Conservation (phyloP, 2,888 invertebrate genomes). For the Pinctada fucata region DNA sequence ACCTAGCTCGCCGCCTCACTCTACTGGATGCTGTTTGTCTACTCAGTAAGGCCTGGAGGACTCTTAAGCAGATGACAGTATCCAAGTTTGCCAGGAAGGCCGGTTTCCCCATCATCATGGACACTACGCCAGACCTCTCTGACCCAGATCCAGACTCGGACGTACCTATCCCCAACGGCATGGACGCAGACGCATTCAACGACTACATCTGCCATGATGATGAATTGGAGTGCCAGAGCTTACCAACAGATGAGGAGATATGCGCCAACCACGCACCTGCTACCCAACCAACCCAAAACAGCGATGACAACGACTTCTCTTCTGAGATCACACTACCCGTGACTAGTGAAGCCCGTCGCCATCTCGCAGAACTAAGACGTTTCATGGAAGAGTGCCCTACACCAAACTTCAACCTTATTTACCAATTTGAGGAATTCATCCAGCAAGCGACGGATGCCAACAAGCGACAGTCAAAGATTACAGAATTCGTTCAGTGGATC, state of each 20-base stretch:
- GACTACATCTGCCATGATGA: conserved; percentile 23
- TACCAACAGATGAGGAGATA: conserved; percentile 17
- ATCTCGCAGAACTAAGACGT: not conserved
- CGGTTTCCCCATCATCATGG: conserved; percentile 8
- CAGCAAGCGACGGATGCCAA: not conserved
- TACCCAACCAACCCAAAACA: not conserved
- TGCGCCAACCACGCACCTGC: not conserved
- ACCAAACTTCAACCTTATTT: not conserved
- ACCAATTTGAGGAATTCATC: not conserved
- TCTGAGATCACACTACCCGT: not conserved
- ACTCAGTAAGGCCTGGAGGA: conserved; percentile 28
- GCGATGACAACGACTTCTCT: not conserved
- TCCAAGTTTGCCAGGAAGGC: conserved; percentile 33
- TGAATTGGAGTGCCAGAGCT: conserved; percentile 16
- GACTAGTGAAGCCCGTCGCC: not conserved
- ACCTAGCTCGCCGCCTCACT: conserved; percentile 26
- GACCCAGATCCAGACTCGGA: not conserved
- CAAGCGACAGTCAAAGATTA: conserved; percentile 1
- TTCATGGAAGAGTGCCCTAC: conserved; percentile 2
- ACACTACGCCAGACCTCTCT: not conserved
- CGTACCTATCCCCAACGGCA: not conserved
- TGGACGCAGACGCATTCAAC: conserved; percentile 13
- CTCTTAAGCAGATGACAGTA: conserved; percentile 17
- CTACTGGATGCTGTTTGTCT: conserved; percentile 26
- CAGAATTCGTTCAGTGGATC: not conserved